Evolutionary conservation across 2,888 invertebrate species (phyloP).

Genomic region (Pomacea canaliculata): DNA sequence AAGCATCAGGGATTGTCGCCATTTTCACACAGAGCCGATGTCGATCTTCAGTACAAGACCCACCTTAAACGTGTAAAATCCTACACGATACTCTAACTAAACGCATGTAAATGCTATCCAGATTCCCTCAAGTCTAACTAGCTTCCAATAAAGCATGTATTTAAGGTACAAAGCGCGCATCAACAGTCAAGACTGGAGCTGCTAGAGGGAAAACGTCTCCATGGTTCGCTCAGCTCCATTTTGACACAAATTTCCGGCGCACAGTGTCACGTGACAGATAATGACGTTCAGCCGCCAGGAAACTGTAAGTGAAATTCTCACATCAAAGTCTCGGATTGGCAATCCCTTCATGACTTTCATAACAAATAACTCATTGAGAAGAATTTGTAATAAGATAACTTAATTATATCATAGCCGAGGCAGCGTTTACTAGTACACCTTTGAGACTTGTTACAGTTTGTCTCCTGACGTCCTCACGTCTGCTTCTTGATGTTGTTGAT

Average conservation of each 20-base stretch:
- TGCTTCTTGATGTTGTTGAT: too few species aligned
- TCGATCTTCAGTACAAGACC: conserved; percentile 14
- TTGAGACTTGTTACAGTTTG: too few species aligned
- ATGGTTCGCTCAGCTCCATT: conserved; percentile 24
- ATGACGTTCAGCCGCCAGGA: conserved; percentile 18
- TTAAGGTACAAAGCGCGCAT: neutral
- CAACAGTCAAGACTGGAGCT: neutral
- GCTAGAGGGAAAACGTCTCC: conserved; percentile 5
- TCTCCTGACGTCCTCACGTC: too few species aligned
- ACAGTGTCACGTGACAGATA: conserved; percentile 22
- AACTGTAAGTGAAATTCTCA: neutral
- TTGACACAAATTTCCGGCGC: conserved; percentile 27
- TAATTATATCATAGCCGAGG: too few species aligned
- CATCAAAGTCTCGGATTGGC: neutral
- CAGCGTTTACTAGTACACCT: too few species aligned
- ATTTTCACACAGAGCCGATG: conserved; percentile 31
- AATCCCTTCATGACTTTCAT: too few species aligned
- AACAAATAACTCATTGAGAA: too few species aligned
- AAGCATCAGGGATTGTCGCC: conserved; percentile 44
- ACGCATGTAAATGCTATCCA: neutral
- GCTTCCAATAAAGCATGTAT: neutral
- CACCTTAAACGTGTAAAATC: neutral
- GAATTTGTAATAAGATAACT: too few species aligned
- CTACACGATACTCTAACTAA: conserved; percentile 23
- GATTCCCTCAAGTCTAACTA: too few species aligned